Evolutionary conservation across 2,888 invertebrate genomes (phyloP), one percentile per base, ranked within the genome.

Genomic region (Nephrotoma flavescens): DNA sequence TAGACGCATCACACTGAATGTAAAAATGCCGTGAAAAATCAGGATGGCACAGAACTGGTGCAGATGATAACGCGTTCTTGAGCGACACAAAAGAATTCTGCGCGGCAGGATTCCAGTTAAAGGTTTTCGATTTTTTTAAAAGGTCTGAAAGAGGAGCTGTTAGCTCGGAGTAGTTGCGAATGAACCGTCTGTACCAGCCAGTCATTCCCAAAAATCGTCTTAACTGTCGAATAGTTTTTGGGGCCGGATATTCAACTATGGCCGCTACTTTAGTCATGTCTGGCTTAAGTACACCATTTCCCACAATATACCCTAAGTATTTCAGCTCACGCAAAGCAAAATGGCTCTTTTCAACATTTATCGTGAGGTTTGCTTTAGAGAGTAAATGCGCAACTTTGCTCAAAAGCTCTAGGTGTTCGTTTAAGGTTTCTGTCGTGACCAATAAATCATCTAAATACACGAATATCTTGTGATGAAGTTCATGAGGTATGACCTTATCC

Each of bases 381-480:
- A 84, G 31, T 84, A 41, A 41, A 12, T 42, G 1, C 6, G 84
- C 57, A 15, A 57, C 19, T 19, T 19, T 57, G 12, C 57, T 57
- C 6, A 57, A 19, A 57, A 57, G 57, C 19, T 15, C 6, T 2
- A 57, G 2, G 57, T 57, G 57, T 19, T 57, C 12, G 0, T 57
- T 19, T 11, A 57, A 57, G 1, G 57, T 57, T 57, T 57, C 57
- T 7, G 57, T 11, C 6, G 57, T 57, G 7, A 57, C 19, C 19
- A 57, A 57, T 6, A 57, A n/a, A n/a, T 57, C 57, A 4, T 57
- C 57, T 2, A 57, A 19, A 57, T 57, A 11, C 19, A 57, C 57
- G 12, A 57, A 57, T 0, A 57, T n/a, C 12, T 57, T 4, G 88
- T 88, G 1, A 89, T 87, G 0, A 57, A 57, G 15, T 57, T 57